Percentiles rank a stretch among this genome's conserved stretches.
Evolutionary conservation across 2,797 vertebrate genomes (phyloP).

Genomic region (Hapalemur alaotrensis): DNA sequence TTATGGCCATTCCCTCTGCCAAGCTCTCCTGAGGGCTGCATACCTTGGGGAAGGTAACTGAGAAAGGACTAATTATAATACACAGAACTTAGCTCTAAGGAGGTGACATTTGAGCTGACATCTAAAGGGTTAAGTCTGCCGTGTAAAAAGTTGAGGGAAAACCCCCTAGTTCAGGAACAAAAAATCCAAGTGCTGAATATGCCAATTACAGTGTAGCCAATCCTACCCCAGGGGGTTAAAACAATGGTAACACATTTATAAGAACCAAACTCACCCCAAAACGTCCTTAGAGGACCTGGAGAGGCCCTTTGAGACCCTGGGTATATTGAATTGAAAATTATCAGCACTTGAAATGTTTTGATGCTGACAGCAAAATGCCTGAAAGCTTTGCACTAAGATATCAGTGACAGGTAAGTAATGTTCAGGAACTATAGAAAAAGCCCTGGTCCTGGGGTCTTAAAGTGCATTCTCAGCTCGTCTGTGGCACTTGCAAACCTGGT

Average conservation of each 20-base stretch:
- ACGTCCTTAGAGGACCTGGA: neutral
- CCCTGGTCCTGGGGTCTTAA: neutral
- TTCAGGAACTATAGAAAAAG: neutral
- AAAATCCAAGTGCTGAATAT: neutral
- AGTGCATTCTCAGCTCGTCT: rapidly evolving
- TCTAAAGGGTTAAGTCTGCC: neutral
- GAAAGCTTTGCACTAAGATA: neutral
- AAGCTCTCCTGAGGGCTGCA: neutral
- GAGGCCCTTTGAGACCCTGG: neutral
- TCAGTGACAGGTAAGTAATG: too few relatives aligned
- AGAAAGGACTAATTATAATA: neutral
- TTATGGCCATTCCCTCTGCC: neutral
- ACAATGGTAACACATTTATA: neutral
- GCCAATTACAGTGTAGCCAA: too few relatives aligned
- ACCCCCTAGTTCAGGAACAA: neutral
- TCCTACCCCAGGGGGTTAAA: neutral
- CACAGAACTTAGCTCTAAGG: neutral
- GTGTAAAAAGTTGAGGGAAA: neutral
- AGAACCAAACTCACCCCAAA: neutral
- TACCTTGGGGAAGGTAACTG: neutral
- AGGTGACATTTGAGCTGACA: neutral
- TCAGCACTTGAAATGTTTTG: neutral
- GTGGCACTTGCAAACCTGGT: neutral
- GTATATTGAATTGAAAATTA: neutral
- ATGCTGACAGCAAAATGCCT: neutral